Base-by-base conservation (phyloP, 2,888 invertebrate genomes). In the Synanthedon andrenaeformis region DNA sequence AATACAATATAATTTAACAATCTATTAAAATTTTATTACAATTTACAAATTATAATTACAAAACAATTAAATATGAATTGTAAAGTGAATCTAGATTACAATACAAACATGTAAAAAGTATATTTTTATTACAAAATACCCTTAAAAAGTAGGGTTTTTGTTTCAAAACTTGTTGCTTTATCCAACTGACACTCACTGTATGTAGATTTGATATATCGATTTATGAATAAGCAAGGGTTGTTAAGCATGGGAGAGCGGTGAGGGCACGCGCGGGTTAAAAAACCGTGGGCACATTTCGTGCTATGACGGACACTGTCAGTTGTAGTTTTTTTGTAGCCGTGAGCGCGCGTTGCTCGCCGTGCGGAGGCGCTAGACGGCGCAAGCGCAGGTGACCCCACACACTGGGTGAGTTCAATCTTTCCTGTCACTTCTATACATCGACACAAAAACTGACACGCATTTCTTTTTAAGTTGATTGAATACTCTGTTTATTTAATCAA, bases 181-280 rank as follows among this genome's bases (percentile, higher is more conserved):
- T 10, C 8, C 10, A 1, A 35, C 35, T 35, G 35, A 35, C 3
- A 14, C 4, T 45, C 3, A 14, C 4, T 45, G 45, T 45, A 14
- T 17, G 49, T 49, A 17, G 49, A 17, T 17, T 45, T 72, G 71
- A 76, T 62, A 75, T 69, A 69, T 70, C 67, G 69, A 67, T 74
- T 72, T 75, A 77, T 83, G 81, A 76, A 79, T 82, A 80, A 75
- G 83, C 74, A 81, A 85, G 87, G 86, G 85, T 82, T 85, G 75
- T 70, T 70, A 71, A 72, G 62, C 60, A 28, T 28, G 28, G 58
- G 59, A 55, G 64, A 56, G 64, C 59, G 66, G 61, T 59, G 76
- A 74, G 79, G 79, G 81, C 79, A 80, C 79, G 78, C 72, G 77
- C 71, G 70, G 70, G 70, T 79, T 66, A 81, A 78, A 79, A 80